A percentile compares a stretch with the other conserved stretches of the same genome.
Conservation (phyloP, 2,888 invertebrate genomes). For the Lithophane socia region DNA sequence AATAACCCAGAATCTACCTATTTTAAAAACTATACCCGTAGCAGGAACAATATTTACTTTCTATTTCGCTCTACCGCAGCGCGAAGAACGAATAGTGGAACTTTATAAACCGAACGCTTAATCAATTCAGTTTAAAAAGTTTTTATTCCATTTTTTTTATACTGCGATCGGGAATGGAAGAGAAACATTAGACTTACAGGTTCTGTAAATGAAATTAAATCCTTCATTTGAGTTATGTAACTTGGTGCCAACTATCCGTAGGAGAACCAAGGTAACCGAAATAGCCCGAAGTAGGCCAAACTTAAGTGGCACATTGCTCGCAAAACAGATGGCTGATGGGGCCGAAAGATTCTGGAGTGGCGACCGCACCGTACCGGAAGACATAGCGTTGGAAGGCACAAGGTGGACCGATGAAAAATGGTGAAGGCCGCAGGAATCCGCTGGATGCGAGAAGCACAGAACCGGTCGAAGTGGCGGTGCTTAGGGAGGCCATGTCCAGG, state of each 20-base stretch:
- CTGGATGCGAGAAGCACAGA: too few species aligned
- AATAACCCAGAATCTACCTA: neutral
- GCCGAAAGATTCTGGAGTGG: too few species aligned
- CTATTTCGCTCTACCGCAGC: constrained; percentile 31
- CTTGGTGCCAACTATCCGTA: neutral
- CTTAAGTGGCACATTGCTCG: too few species aligned
- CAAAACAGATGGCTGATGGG: too few species aligned
- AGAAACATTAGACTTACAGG: constrained; percentile 40
- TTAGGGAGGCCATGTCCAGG: too few species aligned
- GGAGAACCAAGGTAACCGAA: too few species aligned
- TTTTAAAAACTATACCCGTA: neutral
- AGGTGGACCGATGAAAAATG: too few species aligned
- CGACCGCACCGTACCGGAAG: too few species aligned
- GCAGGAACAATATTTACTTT: constrained; percentile 56
- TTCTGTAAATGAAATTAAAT: constrained; percentile 4
- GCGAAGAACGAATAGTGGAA: constrained; percentile 23
- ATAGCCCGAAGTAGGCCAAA: too few species aligned
- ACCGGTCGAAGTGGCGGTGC: too few species aligned
- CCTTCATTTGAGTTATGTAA: neutral
- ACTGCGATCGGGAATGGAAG: constrained; percentile 40
- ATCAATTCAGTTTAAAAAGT: constrained; percentile 51
- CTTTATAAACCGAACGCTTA: constrained; percentile 36
- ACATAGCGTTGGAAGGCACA: too few species aligned
- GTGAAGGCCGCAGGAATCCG: too few species aligned
- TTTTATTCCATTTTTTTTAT: constrained; percentile 6